phyloP scores from a whole-genome alignment of 2,888 invertebrate genomes.

The Fragum fragum region DNA sequence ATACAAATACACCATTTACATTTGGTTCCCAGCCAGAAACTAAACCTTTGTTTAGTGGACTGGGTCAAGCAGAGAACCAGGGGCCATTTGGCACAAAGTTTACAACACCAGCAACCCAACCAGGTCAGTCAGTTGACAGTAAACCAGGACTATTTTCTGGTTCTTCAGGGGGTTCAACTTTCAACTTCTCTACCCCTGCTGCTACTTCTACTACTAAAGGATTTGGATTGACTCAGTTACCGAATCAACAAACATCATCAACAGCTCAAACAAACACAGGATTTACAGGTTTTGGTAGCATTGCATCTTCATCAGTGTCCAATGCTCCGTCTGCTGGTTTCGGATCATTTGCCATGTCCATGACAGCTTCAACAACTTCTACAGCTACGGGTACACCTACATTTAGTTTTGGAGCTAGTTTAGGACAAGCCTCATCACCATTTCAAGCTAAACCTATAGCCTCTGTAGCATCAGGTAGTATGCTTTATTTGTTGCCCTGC shows the following conservation, averaged over 20 bases:
- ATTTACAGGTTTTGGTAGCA: slow-evolving; percentile 1
- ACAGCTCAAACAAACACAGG: not conserved
- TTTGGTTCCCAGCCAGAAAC: slow-evolving; percentile 9
- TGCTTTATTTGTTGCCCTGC: too few relatives aligned
- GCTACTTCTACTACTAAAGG: not conserved
- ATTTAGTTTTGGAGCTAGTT: slow-evolving; percentile 7
- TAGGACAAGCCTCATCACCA: not conserved
- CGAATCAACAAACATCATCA: too few relatives aligned
- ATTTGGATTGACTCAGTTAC: too few relatives aligned
- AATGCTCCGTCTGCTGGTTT: not conserved
- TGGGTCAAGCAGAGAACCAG: not conserved
- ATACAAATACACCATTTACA: slow-evolving; percentile 10
- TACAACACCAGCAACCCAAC: not conserved
- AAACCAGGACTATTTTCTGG: not conserved
- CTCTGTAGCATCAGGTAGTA: slow-evolving; percentile 1
- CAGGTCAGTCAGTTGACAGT: not conserved
- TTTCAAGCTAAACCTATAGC: slow-evolving; percentile 11
- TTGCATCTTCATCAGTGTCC: not conserved
- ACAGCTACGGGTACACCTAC: not conserved
- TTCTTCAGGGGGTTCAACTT: not conserved
- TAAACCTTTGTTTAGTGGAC: slow-evolving; percentile 1
- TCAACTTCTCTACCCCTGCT: not conserved
- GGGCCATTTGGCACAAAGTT: not conserved
- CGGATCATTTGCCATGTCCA: not conserved
- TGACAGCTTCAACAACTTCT: slow-evolving; percentile 6